Evolutionary conservation across 2,113 vertebrate genomes (phyloP).

Genomic region (Mus spicilegus): DNA sequence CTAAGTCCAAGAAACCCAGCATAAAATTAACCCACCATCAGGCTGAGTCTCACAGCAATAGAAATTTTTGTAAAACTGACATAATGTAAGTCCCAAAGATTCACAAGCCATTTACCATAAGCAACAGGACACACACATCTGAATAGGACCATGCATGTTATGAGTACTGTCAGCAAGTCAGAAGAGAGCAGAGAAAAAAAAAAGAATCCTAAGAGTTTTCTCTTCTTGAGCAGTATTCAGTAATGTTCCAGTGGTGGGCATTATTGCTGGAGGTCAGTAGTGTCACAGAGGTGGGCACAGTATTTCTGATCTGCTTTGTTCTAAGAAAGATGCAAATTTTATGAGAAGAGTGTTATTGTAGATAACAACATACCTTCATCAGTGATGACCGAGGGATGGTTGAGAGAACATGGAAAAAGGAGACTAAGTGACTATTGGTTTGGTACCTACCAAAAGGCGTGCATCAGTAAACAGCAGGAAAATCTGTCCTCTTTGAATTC

Average conservation of each 20-base stretch:
- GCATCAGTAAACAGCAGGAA: not conserved
- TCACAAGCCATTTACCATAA: not conserved
- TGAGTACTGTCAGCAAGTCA: conserved; percentile 14
- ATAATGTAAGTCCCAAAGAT: not conserved
- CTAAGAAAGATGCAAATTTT: not conserved
- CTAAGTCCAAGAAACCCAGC: conserved; percentile 1
- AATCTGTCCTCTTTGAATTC: conserved; percentile 53
- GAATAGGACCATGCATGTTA: not conserved
- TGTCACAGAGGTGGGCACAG: not conserved
- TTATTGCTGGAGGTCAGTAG: too few species aligned
- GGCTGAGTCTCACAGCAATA: not conserved
- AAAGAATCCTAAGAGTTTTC: not conserved
- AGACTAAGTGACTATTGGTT: not conserved
- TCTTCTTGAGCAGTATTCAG: not conserved
- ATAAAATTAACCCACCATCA: conserved; percentile 39
- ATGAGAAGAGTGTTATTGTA: conserved; percentile 2
- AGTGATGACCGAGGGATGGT: not conserved
- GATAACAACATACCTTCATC: not conserved
- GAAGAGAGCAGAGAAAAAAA: not conserved
- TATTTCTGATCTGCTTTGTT: not conserved
- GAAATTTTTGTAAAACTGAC: conserved; percentile 44
- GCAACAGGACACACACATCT: not conserved
- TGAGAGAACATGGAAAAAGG: not conserved
- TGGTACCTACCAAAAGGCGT: not conserved
- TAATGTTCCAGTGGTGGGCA: not conserved